Conservation (phyloP, 2,888 invertebrate species). For the Seira sanloemensis region DNA sequence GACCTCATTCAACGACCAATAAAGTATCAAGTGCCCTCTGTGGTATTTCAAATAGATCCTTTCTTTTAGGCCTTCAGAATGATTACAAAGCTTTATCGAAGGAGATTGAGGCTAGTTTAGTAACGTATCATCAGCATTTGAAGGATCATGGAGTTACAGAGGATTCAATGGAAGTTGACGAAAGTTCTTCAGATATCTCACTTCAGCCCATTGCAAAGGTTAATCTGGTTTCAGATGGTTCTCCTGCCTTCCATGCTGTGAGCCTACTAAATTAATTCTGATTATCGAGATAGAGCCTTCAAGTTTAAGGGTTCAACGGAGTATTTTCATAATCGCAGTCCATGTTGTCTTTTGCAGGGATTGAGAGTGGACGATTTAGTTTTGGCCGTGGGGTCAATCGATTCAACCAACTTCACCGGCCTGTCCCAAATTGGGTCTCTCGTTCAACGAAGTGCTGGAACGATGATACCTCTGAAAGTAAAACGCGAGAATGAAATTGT, state of each 20-base stretch:
- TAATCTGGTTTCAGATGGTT: slow-evolving; percentile 84
- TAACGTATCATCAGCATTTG: slow-evolving; percentile 79
- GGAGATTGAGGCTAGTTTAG: slow-evolving; percentile 87
- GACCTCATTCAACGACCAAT: slow-evolving; percentile 74
- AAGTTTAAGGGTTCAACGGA: too few relatives aligned
- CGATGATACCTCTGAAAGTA: slow-evolving; percentile 74
- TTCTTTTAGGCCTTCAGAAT: slow-evolving; percentile 88
- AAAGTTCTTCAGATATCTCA: background rate
- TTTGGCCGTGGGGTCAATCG: slow-evolving; percentile 87
- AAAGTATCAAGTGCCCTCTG: too few relatives aligned
- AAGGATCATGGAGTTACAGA: slow-evolving; percentile 60
- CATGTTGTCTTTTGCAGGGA: slow-evolving; percentile 78
- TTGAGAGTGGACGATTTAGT: slow-evolving; percentile 83
- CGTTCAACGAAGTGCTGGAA: slow-evolving; percentile 78
- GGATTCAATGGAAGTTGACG: slow-evolving; percentile 53
- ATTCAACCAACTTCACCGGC: slow-evolving; percentile 82
- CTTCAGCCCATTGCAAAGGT: slow-evolving; percentile 82
- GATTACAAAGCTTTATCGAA: slow-evolving; percentile 91
- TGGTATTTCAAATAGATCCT: too few relatives aligned
- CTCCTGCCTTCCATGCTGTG: slow-evolving; percentile 90
- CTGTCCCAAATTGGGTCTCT: slow-evolving; percentile 83
- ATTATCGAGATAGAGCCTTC: too few relatives aligned
- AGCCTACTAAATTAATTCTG: too few relatives aligned
- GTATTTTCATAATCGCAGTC: background rate
- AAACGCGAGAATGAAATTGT: slow-evolving; percentile 77